Conservation (phyloP, 2,888 invertebrate genomes). For the Scaptomyza tumidula region DNA sequence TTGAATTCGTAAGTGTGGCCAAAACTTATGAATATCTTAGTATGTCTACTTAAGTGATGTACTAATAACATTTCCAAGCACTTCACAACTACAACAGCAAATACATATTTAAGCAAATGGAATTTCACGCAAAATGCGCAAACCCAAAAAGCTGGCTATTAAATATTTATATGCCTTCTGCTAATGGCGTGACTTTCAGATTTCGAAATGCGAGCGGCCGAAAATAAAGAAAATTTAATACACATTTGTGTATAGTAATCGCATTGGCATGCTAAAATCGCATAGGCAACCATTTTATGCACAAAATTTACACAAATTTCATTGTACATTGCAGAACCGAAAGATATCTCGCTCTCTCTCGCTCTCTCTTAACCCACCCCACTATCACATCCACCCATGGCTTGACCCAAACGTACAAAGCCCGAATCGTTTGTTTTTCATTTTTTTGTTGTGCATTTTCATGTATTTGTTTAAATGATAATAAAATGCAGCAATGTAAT, state of each 20-base stretch:
- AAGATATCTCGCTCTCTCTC: neutral
- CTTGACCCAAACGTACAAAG: neutral
- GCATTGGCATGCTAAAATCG: constrained; percentile 58
- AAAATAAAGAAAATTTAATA: constrained; percentile 17
- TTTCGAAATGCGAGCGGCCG: constrained; percentile 11
- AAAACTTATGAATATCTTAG: constrained; percentile 14
- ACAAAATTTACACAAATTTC: constrained; percentile 55
- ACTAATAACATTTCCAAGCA: constrained; percentile 8
- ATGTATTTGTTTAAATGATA: constrained; percentile 62
- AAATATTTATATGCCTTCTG: constrained; percentile 49
- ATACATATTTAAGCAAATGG: constrained; percentile 12
- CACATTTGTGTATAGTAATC: constrained; percentile 39
- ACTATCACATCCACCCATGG: too few species aligned
- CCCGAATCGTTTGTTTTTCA: constrained; percentile 14
- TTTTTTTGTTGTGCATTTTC: constrained; percentile 14
- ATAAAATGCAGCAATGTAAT: constrained; percentile 64
- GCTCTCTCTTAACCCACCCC: neutral
- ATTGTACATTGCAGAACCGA: constrained; percentile 33
- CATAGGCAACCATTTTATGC: constrained; percentile 53
- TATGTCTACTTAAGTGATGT: constrained; percentile 21
- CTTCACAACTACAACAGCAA: constrained; percentile 1
- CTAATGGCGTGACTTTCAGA: constrained; percentile 45
- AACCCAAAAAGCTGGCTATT: constrained; percentile 45
- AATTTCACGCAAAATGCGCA: constrained; percentile 6
- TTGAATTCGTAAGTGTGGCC: neutral